phyloP scores from a whole-genome alignment of 1,140 invertebrate species.

The Phocides pigmalion region DNA sequence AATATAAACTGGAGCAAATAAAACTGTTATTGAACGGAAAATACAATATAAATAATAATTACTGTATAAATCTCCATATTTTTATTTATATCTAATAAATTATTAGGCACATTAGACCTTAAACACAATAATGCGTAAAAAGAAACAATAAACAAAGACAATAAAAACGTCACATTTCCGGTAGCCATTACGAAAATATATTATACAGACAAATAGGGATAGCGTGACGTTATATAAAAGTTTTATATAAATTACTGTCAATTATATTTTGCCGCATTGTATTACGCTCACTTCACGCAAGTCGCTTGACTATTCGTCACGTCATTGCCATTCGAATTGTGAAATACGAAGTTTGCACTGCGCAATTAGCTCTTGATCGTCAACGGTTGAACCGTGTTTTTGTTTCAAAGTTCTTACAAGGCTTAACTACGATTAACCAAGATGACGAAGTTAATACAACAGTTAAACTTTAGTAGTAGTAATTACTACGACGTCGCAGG shows the following conservation, averaged over 20 bases:
- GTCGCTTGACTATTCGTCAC: constrained; percentile 36
- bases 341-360: constrained; percentile 54
- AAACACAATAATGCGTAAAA: no score
- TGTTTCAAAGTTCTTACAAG: constrained; percentile 61
- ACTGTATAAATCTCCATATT: no score
- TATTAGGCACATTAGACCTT: no score
- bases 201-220: constrained; percentile 55
- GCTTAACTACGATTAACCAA: constrained; percentile 77
- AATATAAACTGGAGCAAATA: no score
- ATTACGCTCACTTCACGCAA: constrained; percentile 42
- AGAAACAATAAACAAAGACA: constrained; percentile 39
- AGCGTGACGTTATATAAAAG: constrained; percentile 24
- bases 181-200: constrained; percentile 65
- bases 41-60: no score
- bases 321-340: constrained; percentile 45
- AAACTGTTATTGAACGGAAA: no score
- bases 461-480: constrained; percentile 82
- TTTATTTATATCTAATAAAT: no score
- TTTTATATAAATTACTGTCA: constrained; percentile 40
- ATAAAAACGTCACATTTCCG: constrained; percentile 61
- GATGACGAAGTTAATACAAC: constrained; percentile 81
- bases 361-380: constrained; percentile 50
- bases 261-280: constrained; percentile 30
- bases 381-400: constrained; percentile 73
- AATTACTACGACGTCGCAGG: constrained; percentile 68